phyloP scores from a whole-genome alignment of 30 jellyfish, hydroid and myxozoan species.

The Aurelia coerulea region DNA sequence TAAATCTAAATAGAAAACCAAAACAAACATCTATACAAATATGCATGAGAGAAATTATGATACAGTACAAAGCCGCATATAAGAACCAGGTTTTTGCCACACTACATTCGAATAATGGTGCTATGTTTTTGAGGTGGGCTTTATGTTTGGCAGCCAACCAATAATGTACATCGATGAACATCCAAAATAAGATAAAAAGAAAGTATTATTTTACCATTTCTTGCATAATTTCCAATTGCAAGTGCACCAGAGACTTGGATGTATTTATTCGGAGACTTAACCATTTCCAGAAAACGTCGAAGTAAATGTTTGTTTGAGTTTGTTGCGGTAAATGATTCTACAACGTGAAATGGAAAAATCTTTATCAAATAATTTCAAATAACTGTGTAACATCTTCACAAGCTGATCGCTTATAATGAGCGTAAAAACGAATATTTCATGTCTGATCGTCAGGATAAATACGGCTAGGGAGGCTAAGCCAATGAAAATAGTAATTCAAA shows the following conservation, averaged over 20 bases:
- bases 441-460: no score
- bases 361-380: not conserved
- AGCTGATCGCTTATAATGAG: no score
- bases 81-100: no score
- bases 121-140: no score
- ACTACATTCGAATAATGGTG: no score
- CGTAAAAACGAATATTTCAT: no score
- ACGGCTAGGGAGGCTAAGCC: no score
- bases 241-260: constrained; percentile 85
- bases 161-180: not conserved
- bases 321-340: constrained; percentile 32
- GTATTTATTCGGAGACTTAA: constrained; percentile 66
- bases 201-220: constrained; percentile 66
- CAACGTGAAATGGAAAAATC: not conserved
- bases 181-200: not conserved
- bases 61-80: no score
- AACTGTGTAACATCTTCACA: not conserved
- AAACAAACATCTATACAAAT: no score
- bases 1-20: constrained; percentile 10
- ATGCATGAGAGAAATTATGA: no score
- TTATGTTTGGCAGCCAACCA: no score
- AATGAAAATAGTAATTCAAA: no score
- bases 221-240: constrained; percentile 91
- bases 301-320: constrained; percentile 41
- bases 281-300: constrained; percentile 61